Evolutionary conservation across 1,140 invertebrate species (phyloP).

Genomic region (Anastrepha obliqua): DNA sequence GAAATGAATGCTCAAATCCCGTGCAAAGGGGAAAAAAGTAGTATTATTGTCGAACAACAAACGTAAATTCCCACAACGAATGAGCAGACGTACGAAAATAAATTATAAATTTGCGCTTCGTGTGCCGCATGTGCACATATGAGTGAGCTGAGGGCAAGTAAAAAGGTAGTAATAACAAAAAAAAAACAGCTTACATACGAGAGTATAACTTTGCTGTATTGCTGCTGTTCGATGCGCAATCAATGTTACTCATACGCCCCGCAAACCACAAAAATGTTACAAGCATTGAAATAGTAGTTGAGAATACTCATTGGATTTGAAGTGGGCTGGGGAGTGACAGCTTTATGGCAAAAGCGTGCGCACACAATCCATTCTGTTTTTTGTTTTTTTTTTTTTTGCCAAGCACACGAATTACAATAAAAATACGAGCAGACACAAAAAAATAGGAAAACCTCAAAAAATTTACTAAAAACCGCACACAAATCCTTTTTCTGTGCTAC

Average conservation of each 20-base stretch:
- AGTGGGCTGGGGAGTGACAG: slow-evolving; percentile 31
- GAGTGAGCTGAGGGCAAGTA: neutral
- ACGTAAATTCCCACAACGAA: slow-evolving; percentile 45
- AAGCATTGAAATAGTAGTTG: slow-evolving; percentile 1
- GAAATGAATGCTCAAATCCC: slow-evolving; percentile 6
- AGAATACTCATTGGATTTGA: slow-evolving; percentile 1
- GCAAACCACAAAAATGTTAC: slow-evolving; percentile 20
- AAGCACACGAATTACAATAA: neutral
- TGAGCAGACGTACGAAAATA: slow-evolving; percentile 37
- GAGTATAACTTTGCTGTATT: neutral
- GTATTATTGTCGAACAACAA: neutral
- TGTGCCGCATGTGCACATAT: neutral
- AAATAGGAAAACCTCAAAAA: slow-evolving; percentile 26
- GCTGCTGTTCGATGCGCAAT: slow-evolving; percentile 13
- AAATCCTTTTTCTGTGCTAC: slow-evolving; percentile 1
- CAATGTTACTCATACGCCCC: slow-evolving; percentile 50
- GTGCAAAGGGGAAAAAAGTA: neutral
- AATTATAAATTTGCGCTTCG: slow-evolving; percentile 47
- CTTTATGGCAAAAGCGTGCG: neutral
- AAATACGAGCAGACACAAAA: neutral
- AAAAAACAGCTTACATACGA: too few species aligned
- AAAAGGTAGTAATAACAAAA: neutral
- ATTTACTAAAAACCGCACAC: slow-evolving; percentile 43
- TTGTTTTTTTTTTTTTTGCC: neutral
- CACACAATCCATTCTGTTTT: neutral